These are phyloP conservation scores for Penelope pileata DNA, from an alignment of 2,113 vertebrate genomes.

Conservation along the genomic window DNA sequence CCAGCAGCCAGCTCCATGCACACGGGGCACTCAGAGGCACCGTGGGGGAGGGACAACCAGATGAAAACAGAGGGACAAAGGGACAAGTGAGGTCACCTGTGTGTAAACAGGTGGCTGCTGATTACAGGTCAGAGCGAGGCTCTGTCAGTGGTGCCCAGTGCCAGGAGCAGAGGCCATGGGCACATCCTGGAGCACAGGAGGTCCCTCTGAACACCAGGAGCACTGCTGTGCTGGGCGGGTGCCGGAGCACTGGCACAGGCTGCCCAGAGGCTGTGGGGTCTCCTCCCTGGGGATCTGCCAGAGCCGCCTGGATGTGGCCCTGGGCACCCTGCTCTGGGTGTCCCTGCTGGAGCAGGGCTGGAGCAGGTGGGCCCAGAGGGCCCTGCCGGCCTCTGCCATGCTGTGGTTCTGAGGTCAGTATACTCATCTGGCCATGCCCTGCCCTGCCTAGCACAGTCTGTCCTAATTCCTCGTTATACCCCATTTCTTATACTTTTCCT, in stretches of 20 bases:
- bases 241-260: neutral
- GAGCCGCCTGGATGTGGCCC: neutral
- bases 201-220: neutral
- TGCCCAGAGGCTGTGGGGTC: neutral
- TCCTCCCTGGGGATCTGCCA: neutral
- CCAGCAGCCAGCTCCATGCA: neutral
- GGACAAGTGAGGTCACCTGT: neutral
- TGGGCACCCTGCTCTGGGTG: neutral
- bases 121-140: neutral
- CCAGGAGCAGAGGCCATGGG: neutral
- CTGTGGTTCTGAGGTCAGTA: neutral
- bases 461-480: neutral
- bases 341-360: neutral
- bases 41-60: accelerated
- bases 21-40: neutral
- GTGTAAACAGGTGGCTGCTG: neutral
- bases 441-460: too few relatives aligned
- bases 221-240: neutral
- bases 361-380: neutral
- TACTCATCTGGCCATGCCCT: neutral
- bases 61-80: neutral
- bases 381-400: neutral
- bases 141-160: neutral
- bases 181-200: neutral
- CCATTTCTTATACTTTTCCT: neutral